phyloP scores from a whole-genome alignment of 2,888 invertebrate genomes.

The Lasius fuliginosus region DNA sequence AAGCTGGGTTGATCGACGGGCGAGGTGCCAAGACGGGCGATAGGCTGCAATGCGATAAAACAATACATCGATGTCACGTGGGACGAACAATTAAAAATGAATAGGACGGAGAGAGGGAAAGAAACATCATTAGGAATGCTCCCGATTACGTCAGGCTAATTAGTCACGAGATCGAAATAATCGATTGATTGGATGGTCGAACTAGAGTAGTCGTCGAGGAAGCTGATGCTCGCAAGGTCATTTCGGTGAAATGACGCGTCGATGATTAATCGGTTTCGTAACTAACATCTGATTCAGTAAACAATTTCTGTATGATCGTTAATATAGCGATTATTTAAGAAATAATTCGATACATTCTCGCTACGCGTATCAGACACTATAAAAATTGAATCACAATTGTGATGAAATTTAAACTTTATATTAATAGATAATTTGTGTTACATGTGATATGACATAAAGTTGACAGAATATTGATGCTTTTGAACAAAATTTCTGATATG shows the following conservation, averaged over 20 bases:
- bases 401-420: not conserved
- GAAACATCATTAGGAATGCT: constrained; percentile 57
- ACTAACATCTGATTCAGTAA: constrained; percentile 13
- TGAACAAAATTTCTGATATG: not conserved
- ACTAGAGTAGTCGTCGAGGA: constrained; percentile 28
- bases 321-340: not conserved
- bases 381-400: not conserved
- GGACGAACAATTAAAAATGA: constrained; percentile 77
- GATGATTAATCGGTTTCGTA: constrained; percentile 24
- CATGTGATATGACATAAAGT: not conserved
- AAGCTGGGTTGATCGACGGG: constrained; percentile 84
- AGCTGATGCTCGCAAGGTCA: constrained; percentile 62
- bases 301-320: not conserved
- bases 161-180: constrained; percentile 71
- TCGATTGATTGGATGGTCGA: constrained; percentile 44
- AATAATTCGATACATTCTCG: not conserved
- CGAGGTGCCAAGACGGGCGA: constrained; percentile 83
- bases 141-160: constrained; percentile 66
- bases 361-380: not conserved
- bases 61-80: constrained; percentile 83
- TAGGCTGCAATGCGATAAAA: constrained; percentile 83
- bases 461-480: not conserved
- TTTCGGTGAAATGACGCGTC: constrained; percentile 47
- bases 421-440: not conserved
- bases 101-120: not conserved